These are phyloP conservation scores for Nomada fabriciana DNA, from an alignment of 2,888 invertebrate species.

Conservation along the genomic window DNA sequence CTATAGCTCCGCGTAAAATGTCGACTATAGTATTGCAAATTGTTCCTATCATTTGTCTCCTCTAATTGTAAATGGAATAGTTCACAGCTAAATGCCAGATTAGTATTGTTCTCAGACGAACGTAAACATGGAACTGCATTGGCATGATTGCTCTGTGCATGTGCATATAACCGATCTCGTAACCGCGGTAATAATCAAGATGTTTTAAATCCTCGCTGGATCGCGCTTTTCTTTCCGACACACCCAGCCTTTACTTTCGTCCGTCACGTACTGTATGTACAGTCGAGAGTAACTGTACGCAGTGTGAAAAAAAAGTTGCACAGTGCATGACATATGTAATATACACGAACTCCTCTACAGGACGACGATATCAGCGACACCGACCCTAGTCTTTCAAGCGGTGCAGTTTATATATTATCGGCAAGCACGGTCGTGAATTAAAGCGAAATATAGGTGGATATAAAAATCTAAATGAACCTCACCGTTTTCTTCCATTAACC, in stretches of 20 bases:
- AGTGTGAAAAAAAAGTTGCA: too few species aligned
- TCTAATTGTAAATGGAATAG: constrained; percentile 41
- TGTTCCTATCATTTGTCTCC: constrained; percentile 49
- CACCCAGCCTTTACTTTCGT: neutral
- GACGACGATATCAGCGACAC: neutral
- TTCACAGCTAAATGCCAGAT: constrained; percentile 43
- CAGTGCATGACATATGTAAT: too few species aligned
- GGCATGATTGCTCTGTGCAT: constrained; percentile 66
- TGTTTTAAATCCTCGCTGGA: neutral
- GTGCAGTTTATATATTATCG: neutral
- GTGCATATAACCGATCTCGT: constrained; percentile 3
- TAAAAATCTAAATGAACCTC: constrained; percentile 40
- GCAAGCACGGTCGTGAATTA: too few species aligned
- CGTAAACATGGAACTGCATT: constrained; percentile 63
- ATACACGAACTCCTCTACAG: too few species aligned
- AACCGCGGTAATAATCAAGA: constrained; percentile 55
- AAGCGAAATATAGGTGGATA: neutral
- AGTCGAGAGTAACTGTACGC: neutral
- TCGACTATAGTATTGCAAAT: constrained; percentile 42
- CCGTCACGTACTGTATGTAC: neutral
- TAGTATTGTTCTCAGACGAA: constrained; percentile 61
- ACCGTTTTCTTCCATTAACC: constrained; percentile 48
- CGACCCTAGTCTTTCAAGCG: neutral
- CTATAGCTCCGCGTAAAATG: neutral
- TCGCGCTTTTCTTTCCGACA: neutral